phyloP scores from a whole-genome alignment of 2,797 vertebrate genomes.

The Momotus momota region DNA sequence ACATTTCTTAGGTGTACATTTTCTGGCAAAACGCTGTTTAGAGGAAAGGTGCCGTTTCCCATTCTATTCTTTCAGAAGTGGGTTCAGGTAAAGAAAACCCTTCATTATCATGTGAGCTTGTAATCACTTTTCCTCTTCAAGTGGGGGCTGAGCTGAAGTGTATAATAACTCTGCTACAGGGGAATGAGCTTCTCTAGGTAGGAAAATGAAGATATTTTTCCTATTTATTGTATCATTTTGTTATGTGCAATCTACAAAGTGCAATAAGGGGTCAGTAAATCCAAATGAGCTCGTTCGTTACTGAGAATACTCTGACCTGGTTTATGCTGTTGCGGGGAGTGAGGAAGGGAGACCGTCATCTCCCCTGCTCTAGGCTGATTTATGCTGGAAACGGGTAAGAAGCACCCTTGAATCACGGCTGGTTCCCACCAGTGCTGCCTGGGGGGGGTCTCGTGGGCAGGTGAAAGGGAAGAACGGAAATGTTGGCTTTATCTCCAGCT shows the following conservation, averaged over 20 bases:
- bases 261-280: background rate
- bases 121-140: constrained; percentile 33
- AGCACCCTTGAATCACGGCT: fast-evolving
- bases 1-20: background rate
- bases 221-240: background rate
- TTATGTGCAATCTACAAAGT: background rate
- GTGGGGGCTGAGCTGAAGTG: background rate
- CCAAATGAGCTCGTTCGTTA: background rate
- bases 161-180: background rate
- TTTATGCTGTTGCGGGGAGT: background rate
- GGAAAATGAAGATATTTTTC: background rate
- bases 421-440: background rate
- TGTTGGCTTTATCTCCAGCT: background rate
- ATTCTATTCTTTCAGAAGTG: constrained; percentile 46
- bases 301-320: background rate
- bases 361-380: background rate
- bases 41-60: constrained; percentile 57
- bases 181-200: background rate
- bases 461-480: background rate
- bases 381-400: fast-evolving
- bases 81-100: constrained; percentile 28
- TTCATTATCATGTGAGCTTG: constrained; percentile 25
- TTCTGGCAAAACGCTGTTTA: background rate
- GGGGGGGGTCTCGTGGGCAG: too few species aligned
- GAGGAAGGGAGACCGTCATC: background rate